These are phyloP conservation scores for Cyrtorhinus lividipennis DNA, from an alignment of 1,140 invertebrate genomes.

Conservation along the genomic window DNA sequence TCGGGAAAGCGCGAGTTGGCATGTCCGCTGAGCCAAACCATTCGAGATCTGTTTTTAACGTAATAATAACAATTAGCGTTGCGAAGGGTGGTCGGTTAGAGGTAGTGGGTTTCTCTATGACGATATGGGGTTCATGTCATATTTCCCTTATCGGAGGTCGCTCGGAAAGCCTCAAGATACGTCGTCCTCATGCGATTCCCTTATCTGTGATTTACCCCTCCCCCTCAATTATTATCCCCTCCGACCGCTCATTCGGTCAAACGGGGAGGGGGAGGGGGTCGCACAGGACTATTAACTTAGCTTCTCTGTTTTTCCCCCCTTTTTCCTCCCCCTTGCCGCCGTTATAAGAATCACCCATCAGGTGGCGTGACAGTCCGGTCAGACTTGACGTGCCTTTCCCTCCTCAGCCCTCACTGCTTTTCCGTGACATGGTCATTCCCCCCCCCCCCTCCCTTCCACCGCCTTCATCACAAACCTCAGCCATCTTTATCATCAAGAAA, in stretches of 20 bases:
- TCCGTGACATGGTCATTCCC: background rate
- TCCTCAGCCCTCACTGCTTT: background rate
- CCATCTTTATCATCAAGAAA: conserved; percentile 8
- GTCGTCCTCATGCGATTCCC: conserved; percentile 4
- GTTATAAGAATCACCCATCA: background rate
- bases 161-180: background rate
- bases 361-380: conserved; percentile 1
- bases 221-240: background rate
- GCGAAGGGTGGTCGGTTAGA: background rate
- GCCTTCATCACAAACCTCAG: background rate
- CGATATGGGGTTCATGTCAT: background rate
- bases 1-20: background rate
- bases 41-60: background rate
- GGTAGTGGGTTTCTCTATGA: background rate
- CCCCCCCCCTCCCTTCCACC: background rate
- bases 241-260: background rate
- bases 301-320: background rate
- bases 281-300: conserved; percentile 5
- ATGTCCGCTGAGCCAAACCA: background rate
- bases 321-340: background rate
- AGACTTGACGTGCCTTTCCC: background rate
- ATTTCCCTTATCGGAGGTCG: background rate
- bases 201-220: background rate
- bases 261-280: background rate
- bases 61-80: conserved; percentile 6